These are phyloP conservation scores for Mycetomoellerius zeteki DNA, from an alignment of 1,140 invertebrate species.

Conservation along the genomic window DNA sequence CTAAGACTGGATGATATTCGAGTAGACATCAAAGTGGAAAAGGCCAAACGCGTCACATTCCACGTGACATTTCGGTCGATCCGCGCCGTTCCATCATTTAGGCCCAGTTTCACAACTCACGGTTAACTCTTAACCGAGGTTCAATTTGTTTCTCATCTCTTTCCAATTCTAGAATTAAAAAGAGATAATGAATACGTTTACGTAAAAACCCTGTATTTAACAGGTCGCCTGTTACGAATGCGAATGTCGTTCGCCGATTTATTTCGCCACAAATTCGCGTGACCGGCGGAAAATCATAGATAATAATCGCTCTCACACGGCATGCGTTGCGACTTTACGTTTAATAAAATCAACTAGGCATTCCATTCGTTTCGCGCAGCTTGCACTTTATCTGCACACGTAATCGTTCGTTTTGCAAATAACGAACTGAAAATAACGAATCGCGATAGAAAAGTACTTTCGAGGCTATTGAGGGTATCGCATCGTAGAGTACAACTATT, in stretches of 20 bases:
- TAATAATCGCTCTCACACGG: conserved; percentile 13
- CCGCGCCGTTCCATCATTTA: background rate
- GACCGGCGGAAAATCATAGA: conserved; percentile 10
- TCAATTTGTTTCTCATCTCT: too few species aligned
- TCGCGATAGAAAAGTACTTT: conserved; percentile 27
- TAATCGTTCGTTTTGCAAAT: conserved; percentile 16
- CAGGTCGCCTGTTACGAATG: conserved; percentile 14
- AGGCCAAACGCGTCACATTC: conserved; percentile 6
- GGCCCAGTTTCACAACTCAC: too few species aligned
- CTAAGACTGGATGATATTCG: background rate
- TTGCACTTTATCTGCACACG: conserved; percentile 48
- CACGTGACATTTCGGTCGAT: conserved; percentile 41
- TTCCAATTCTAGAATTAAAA: too few species aligned
- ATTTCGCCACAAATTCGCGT: conserved; percentile 23
- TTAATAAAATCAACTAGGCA: conserved; percentile 41
- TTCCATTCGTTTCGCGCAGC: background rate
- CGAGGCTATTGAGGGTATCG: conserved; percentile 8
- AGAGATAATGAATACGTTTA: background rate
- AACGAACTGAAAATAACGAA: conserved; percentile 6
- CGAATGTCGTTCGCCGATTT: conserved; percentile 18
- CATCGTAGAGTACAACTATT: background rate
- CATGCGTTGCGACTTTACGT: conserved; percentile 21
- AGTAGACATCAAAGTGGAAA: background rate
- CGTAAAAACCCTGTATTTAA: background rate
- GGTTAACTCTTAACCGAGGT: too few species aligned